Conservation (phyloP, 2,888 invertebrate species). For the Amiota communis region DNA sequence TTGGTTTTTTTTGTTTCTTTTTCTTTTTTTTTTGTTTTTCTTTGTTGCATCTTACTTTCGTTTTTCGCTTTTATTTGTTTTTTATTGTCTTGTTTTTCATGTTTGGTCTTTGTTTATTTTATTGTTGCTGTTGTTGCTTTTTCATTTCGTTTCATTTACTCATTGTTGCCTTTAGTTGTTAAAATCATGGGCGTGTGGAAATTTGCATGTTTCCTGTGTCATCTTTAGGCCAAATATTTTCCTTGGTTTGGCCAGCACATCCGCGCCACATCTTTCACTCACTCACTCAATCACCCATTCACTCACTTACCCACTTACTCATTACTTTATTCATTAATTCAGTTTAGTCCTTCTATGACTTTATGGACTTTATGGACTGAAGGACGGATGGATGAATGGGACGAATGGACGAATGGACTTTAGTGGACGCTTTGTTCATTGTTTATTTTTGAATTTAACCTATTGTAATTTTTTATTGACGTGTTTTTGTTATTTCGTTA, state of each 20-base stretch:
- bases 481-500: conserved; percentile 4
- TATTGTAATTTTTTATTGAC: conserved; percentile 21
- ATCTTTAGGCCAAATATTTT: not conserved
- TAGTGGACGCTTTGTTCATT: not conserved
- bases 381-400: too few relatives aligned
- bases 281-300: too few relatives aligned
- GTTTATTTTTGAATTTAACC: conserved; percentile 15
- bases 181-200: conserved; percentile 15
- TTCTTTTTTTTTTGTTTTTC: conserved; percentile 38
- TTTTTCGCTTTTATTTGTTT: conserved; percentile 42
- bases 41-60: conserved; percentile 43
- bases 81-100: conserved; percentile 47
- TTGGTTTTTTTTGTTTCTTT: conserved; percentile 43
- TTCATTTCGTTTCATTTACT: conserved; percentile 16
- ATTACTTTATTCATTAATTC: not conserved
- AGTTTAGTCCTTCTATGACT: too few relatives aligned
- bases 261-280: too few relatives aligned
- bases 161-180: conserved; percentile 10
- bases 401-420: not conserved
- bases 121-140: conserved; percentile 36
- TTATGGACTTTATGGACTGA: too few relatives aligned
- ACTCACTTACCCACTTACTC: not conserved
- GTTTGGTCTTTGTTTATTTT: conserved; percentile 40
- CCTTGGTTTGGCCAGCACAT: too few relatives aligned
- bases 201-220: conserved; percentile 20